These are phyloP conservation scores for Drosophila rellima DNA, from an alignment of 2,888 invertebrate genomes.

Conservation along the genomic window DNA sequence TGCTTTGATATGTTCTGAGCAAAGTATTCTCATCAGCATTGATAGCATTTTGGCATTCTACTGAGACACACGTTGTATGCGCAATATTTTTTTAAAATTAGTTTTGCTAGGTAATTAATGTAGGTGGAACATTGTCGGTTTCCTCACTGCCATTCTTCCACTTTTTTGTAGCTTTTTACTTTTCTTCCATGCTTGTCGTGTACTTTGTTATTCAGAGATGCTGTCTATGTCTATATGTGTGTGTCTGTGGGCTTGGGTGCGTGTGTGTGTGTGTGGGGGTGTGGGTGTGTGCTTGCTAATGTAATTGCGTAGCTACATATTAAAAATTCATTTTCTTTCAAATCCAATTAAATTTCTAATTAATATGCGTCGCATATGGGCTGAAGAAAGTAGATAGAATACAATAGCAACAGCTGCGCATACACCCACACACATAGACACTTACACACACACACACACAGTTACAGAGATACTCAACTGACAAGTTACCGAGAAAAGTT, in stretches of 20 bases:
- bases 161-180: constrained; percentile 10
- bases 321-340: constrained; percentile 74
- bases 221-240: constrained; percentile 12
- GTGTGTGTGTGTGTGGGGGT: too few relatives aligned
- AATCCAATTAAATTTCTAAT: constrained; percentile 79
- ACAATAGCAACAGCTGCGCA: constrained; percentile 48
- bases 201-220: constrained; percentile 40
- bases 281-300: constrained; percentile 47
- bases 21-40: constrained; percentile 20
- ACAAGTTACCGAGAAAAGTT: constrained; percentile 30
- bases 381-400: constrained; percentile 37
- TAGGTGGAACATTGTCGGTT: constrained; percentile 26
- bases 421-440: constrained; percentile 26
- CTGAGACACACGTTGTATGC: constrained; percentile 39
- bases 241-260: too few relatives aligned
- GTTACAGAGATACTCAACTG: background rate
- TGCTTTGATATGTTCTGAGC: constrained; percentile 8
- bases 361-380: constrained; percentile 63
- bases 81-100: constrained; percentile 63
- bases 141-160: constrained; percentile 14
- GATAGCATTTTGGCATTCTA: constrained; percentile 16
- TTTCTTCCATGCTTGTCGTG: constrained; percentile 15
- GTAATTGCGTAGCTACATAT: constrained; percentile 63
- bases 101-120: constrained; percentile 56
- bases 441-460: constrained; percentile 9